These are phyloP conservation scores for Neolamprologus toae DNA, from an alignment of 2,113 vertebrate genomes.

Conservation along the genomic window DNA sequence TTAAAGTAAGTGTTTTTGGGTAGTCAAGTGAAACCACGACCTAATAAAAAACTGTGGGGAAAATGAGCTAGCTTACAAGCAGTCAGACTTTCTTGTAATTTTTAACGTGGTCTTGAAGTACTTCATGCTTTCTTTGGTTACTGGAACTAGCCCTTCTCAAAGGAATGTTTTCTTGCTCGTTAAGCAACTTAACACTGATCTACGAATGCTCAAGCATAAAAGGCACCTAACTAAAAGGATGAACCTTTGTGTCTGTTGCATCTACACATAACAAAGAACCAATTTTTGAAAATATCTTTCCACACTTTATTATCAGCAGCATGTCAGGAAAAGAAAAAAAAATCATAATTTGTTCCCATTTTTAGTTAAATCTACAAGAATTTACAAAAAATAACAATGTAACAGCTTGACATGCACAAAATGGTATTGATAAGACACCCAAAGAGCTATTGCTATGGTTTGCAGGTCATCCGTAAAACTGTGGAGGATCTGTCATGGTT, in stretches of 20 bases:
- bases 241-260: background rate
- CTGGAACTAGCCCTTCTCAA: background rate
- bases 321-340: background rate
- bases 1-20: background rate
- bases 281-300: background rate
- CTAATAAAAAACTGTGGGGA: background rate
- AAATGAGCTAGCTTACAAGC: background rate
- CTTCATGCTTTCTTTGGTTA: background rate
- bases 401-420: background rate
- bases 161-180: background rate
- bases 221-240: background rate
- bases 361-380: background rate
- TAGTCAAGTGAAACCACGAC: background rate
- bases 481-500: background rate
- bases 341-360: background rate
- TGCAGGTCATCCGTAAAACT: background rate
- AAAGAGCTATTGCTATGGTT: background rate
- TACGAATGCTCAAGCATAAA: background rate
- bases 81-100: background rate
- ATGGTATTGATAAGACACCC: background rate
- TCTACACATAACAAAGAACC: background rate
- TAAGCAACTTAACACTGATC: background rate
- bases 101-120: background rate
- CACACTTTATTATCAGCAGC: background rate
- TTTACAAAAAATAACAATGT: background rate